Conservation (phyloP, 2,797 vertebrate genomes). For the Xiphophorus birchmanni region DNA sequence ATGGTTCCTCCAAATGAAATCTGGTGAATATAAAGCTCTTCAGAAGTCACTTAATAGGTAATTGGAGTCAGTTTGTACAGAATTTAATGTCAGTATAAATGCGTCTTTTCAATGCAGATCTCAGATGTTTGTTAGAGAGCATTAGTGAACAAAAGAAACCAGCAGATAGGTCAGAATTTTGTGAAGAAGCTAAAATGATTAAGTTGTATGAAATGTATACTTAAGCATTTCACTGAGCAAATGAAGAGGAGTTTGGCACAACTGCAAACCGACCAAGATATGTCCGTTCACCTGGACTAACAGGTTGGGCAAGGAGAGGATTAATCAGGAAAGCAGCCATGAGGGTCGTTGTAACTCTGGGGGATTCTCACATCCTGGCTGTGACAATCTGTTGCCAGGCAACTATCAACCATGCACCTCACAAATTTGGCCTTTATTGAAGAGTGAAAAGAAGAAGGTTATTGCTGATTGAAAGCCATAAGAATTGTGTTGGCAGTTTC, state of each 20-base stretch:
- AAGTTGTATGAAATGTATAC: not conserved
- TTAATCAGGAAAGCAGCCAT: not conserved
- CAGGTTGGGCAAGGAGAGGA: not conserved
- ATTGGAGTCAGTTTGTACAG: not conserved
- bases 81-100: not conserved
- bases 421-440: not conserved
- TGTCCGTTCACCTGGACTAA: not conserved
- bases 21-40: not conserved
- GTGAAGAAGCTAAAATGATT: not conserved
- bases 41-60: not conserved
- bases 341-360: not conserved
- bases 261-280: not conserved
- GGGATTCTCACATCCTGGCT: not conserved
- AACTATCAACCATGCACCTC: not conserved
- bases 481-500: not conserved
- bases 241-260: not conserved
- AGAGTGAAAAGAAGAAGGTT: not conserved
- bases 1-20: not conserved
- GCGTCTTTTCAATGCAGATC: not conserved
- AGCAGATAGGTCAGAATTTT: not conserved
- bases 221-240: not conserved
- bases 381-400: not conserved
- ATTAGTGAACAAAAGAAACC: not conserved
- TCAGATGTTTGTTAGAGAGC: not conserved
- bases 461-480: not conserved